phyloP scores from a whole-genome alignment of 2,888 invertebrate genomes.

The Argyresthia goedartella region DNA sequence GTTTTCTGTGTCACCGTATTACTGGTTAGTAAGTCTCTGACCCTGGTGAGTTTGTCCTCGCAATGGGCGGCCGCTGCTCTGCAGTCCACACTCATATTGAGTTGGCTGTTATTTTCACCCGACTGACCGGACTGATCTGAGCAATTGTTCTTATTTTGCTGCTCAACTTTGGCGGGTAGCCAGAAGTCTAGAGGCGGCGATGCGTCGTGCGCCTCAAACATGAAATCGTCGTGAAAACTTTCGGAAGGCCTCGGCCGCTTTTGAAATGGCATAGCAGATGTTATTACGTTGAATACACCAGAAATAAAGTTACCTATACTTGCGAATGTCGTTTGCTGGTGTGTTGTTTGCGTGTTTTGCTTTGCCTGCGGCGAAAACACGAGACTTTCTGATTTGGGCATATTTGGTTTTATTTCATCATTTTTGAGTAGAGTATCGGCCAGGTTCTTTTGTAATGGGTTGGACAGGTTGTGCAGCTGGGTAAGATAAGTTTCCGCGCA shows the following conservation, averaged over 20 bases:
- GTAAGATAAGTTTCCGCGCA: constrained; percentile 35
- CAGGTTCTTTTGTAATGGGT: constrained; percentile 50
- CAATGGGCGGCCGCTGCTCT: constrained; percentile 36
- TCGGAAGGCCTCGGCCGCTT: constrained; percentile 29
- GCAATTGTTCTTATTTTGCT: constrained; percentile 41
- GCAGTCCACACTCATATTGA: constrained; percentile 37
- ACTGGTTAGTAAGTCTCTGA: constrained; percentile 11
- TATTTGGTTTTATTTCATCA: constrained; percentile 12
- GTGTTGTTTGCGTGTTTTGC: not conserved
- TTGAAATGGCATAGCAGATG: constrained; percentile 35
- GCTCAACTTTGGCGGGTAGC: constrained; percentile 40
- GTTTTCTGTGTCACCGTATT: too few relatives aligned
- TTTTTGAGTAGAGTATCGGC: constrained; percentile 41
- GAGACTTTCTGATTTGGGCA: not conserved
- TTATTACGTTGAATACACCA: constrained; percentile 41
- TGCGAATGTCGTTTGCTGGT: constrained; percentile 19
- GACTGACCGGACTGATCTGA: constrained; percentile 14
- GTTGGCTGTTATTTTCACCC: constrained; percentile 4
- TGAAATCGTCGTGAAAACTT: not conserved
- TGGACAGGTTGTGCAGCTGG: constrained; percentile 40
- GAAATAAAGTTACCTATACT: constrained; percentile 45
- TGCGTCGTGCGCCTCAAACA: constrained; percentile 14
- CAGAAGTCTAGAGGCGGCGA: constrained; percentile 19
- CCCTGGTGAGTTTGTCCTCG: constrained; percentile 43
- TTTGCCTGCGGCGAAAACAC: not conserved